phyloP scores from a whole-genome alignment of 2,797 vertebrate genomes.

The Gambusia yucatana region DNA sequence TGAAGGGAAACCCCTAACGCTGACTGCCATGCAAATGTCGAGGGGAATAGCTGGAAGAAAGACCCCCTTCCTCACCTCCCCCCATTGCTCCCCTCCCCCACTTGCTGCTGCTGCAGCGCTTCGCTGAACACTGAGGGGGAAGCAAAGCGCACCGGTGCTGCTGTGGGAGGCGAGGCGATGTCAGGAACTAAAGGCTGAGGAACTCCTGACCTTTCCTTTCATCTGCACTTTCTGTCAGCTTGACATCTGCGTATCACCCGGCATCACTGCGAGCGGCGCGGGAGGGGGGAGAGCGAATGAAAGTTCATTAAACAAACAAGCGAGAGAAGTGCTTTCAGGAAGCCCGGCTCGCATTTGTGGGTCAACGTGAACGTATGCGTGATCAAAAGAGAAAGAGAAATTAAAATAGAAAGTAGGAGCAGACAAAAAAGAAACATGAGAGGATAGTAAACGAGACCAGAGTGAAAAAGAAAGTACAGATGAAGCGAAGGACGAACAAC shows the following conservation, averaged over 20 bases:
- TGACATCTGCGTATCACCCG: conserved; percentile 34
- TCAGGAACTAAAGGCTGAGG: conserved; percentile 65
- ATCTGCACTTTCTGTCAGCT: conserved; percentile 45
- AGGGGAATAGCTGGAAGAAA: conserved; percentile 61
- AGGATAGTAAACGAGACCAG: neutral
- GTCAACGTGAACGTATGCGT: neutral
- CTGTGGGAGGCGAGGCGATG: conserved; percentile 58
- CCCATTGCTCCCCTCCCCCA: too few relatives aligned
- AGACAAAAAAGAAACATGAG: neutral
- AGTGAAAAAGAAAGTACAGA: neutral
- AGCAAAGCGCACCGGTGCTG: conserved; percentile 18
- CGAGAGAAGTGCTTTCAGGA: conserved; percentile 29
- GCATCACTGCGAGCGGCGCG: conserved; percentile 25
- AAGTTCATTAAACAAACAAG: conserved; percentile 11
- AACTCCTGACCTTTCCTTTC: conserved; percentile 74
- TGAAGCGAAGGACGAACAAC: neutral
- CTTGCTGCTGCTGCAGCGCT: neutral
- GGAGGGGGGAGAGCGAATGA: neutral
- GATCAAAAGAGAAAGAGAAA: conserved; percentile 47
- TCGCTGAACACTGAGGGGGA: conserved; percentile 48
- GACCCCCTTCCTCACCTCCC: conserved; percentile 35
- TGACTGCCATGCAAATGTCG: conserved; percentile 57
- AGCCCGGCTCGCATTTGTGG: neutral
- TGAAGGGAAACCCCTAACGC: conserved; percentile 60
- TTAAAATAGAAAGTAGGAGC: conserved; percentile 7